Evolutionary conservation across 2,888 invertebrate genomes (phyloP), one percentile per base, ranked within the genome.

Genomic region (Gordius sp.): DNA sequence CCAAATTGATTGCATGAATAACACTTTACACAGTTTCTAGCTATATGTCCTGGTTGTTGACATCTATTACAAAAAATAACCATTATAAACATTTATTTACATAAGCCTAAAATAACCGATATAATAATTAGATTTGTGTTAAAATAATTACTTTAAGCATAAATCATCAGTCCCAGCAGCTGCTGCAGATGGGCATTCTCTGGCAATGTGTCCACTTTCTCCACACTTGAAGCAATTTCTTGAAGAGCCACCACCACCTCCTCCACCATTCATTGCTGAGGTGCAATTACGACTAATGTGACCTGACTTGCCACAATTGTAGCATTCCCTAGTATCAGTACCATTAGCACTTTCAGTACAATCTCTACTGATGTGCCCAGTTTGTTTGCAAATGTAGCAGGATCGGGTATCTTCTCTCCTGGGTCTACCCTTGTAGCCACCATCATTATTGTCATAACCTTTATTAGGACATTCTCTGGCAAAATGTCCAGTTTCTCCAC

Each of bases 231-330:
- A 47, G 23, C 47, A 47, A 33, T 33, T 33, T 47, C n/a, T 18
- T 8, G 47, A 47, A 8, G 16, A 18, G 8, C 47, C 20, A n/a
- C 4, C 23, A 20, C 20, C 20, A n/a, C 39, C n/a, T 13, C 39
- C n/a, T 20, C 47, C 47, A n/a, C 20, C 23, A n/a, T n/a, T n/a
- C n/a, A n/a, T n/a, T n/a, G n/a, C n/a, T n/a, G n/a, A n/a, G 20
- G 47, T 13, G 47, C 47, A 47, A 47, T 47, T 47, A n/a, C 47
- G 47, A 47, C 20, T 47, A 20, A 47, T 20, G 20, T 47, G 47
- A 4, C 47, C 47, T 18, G 16, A 4, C 20, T 47, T 20, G 23
- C 47, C 47, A 47, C 47, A 47, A 47, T 47, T 47, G 23, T 47
- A 47, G 23, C 47, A 47, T 8, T 4, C 8, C 20, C 47, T 8